Base-by-base conservation (phyloP, 2,113 vertebrate species). In the Axis porcinus region DNA sequence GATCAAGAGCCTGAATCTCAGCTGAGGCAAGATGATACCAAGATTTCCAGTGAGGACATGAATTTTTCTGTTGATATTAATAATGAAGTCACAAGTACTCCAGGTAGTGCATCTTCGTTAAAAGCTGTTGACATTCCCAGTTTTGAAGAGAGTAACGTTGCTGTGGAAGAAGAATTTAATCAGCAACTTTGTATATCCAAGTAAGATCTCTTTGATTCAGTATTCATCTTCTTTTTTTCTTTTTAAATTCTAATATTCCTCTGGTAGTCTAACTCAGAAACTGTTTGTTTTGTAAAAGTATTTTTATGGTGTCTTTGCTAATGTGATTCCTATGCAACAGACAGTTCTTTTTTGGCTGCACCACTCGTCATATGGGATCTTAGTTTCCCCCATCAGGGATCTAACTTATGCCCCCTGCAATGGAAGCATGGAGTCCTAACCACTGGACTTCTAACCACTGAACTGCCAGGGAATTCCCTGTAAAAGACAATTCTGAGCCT, bases 121-220 rank as follows among this genome's bases (percentile, higher is more conserved):
- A 98, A 98, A 94, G 98, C 98, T 40, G 99, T 99, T 92, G 99
- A 99, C 95, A 99, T 99, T 91, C 99, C 98, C 91, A 99, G 98
- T 97, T 99, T 99, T 96, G 98, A 98, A 95, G 99, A 99, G 67
- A 99, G 98, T 84, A 91, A 98, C 90, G 98, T 97, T 89, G 96
- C 98, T 95, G 97, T 97, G 50, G 98, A 98, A 98, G 98, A 98
- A 96, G 98, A 98, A 95, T 86, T 95, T 95, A 96, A 94, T 93
- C 98, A 93, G 30, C 96, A 85, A 36, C 81, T 95, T 94, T 92
- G 92, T 91, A 81, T 94, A 36, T 97, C 97, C 81, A 98, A 97
- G 99, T 99, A 98, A 99, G 98, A 33, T 36, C 11, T 52, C 76
- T 87, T 89, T 81, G 28, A 58, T 60, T 95, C 30, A 86, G 2